These are phyloP conservation scores for Pherbina coryleti DNA, from an alignment of 2,888 invertebrate genomes.

Conservation along the genomic window DNA sequence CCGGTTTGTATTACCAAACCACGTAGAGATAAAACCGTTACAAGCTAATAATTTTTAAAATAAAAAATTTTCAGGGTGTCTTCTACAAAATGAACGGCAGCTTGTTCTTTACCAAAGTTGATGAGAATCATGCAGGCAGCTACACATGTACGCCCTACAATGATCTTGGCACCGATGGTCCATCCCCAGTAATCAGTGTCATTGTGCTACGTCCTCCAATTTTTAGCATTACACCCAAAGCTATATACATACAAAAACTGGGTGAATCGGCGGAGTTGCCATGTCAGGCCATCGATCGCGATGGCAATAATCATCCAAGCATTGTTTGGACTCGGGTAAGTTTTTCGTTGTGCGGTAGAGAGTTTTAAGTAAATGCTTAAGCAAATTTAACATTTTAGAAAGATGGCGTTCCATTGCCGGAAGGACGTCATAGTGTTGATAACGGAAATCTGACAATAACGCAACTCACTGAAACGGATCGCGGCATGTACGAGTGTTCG, in stretches of 20 bases:
- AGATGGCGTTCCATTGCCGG: conserved; percentile 79
- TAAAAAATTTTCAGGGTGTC: conserved; percentile 72
- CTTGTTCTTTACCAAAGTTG: conserved; percentile 85
- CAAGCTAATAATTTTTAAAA: too few species aligned
- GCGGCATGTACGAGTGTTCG: conserved; percentile 86
- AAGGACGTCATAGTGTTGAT: conserved; percentile 76
- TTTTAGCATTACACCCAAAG: conserved; percentile 83
- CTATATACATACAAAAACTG: conserved; percentile 85
- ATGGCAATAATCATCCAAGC: conserved; percentile 75
- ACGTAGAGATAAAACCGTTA: too few species aligned
- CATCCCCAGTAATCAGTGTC: conserved; percentile 86
- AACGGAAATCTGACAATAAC: conserved; percentile 87
- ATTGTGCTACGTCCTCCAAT: conserved; percentile 88
- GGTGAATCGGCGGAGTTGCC: conserved; percentile 86
- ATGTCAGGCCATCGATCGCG: conserved; percentile 82
- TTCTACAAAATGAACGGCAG: conserved; percentile 89
- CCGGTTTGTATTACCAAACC: conserved; percentile 66
- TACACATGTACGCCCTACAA: conserved; percentile 95
- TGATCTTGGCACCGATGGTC: conserved; percentile 86
- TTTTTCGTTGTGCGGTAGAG: conserved; percentile 32
- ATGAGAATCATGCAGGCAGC: conserved; percentile 86
- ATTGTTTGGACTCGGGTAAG: conserved; percentile 79
- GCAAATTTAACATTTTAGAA: conserved; percentile 71
- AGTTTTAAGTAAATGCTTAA: not conserved
- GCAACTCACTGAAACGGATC: conserved; percentile 85